Evolutionary conservation across 2,797 vertebrate species (phyloP), one percentile per base, ranked within the genome.

Genomic region (Eulemur albifrons): DNA sequence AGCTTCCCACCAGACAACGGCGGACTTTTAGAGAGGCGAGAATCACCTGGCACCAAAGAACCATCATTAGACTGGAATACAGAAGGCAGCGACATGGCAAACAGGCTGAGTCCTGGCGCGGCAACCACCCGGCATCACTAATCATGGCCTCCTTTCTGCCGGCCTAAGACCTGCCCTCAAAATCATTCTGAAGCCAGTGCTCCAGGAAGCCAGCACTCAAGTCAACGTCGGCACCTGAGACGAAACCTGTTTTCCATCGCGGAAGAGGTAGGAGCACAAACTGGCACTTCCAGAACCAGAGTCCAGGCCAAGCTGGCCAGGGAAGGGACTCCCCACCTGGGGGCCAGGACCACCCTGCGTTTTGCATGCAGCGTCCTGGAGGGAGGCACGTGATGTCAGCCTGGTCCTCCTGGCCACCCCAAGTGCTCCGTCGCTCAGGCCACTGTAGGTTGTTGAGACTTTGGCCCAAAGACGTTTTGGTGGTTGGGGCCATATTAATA

Each of bases 111-210:
- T 80, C 52, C 54, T 2, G 43, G 32, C 0, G 8, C 30, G n/a
- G 75, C 15, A 30, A 32, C 38, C 1, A 2, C 0, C 30, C 8
- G 20, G 38, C 14, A 13, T 27, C 0, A 0, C 52, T 5, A 0
- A 81, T 13, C 77, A 48, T 1, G 13, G 73, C 12, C 20, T n/a
- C 77, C 57, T 40, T 73, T 73, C 59, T 92, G 96, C 87, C 35
- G 40, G 80, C 59, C 38, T 10, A 35, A 59, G 43, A 32, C 79
- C 20, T 54, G 70, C 15, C 21, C 50, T 82, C 20, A n/a, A 38
- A n/a, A 43, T 15, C 72, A 21, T 27, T 32, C 67, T 30, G 38
- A 52, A 80, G 81, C 81, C 40, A 35, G 30, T 7, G 35, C 27
- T 32, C 76, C 17, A 59, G 75, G 83, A 67, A 61, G 61, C 43